A percentile compares a stretch with the other conserved stretches of the same genome.
These are phyloP conservation scores for Montifringilla adamsi DNA, from an alignment of 2,113 vertebrate genomes.

Conservation along the genomic window DNA sequence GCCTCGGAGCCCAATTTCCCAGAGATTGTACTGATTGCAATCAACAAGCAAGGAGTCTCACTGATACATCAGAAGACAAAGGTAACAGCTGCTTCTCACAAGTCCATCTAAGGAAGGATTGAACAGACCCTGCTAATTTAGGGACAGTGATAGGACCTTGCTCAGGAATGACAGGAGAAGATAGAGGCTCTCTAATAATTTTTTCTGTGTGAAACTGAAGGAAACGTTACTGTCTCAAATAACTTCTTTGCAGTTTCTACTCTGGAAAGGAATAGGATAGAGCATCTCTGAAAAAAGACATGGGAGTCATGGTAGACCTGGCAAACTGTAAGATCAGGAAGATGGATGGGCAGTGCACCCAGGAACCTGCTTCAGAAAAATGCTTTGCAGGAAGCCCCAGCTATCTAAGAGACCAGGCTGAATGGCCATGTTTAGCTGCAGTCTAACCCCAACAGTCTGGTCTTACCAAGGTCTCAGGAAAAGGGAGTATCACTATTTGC, in stretches of 20 bases:
- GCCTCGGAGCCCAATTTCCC: slow-evolving; percentile 87
- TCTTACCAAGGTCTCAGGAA: neutral
- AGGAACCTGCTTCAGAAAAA: neutral
- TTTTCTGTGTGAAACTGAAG: neutral
- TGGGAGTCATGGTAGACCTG: neutral
- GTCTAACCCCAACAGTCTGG: neutral
- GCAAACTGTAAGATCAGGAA: neutral
- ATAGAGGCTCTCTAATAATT: neutral
- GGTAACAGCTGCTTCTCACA: slow-evolving; percentile 69
- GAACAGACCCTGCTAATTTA: neutral
- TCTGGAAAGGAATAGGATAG: neutral
- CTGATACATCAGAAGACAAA: slow-evolving; percentile 93
- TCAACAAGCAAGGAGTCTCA: slow-evolving; percentile 89
- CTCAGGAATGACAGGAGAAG: neutral
- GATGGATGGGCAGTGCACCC: neutral
- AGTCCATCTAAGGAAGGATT: neutral
- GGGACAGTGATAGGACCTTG: neutral
- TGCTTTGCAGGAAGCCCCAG: neutral
- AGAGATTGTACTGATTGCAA: slow-evolving; percentile 89
- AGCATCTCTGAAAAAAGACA: neutral
- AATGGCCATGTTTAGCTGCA: neutral
- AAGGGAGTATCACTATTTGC: neutral
- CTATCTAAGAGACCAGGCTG: neutral
- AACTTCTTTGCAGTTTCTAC: neutral
- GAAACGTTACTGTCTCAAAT: neutral